Evolutionary conservation across 2,113 vertebrate species (phyloP).

Genomic region (Talpa occidentalis): DNA sequence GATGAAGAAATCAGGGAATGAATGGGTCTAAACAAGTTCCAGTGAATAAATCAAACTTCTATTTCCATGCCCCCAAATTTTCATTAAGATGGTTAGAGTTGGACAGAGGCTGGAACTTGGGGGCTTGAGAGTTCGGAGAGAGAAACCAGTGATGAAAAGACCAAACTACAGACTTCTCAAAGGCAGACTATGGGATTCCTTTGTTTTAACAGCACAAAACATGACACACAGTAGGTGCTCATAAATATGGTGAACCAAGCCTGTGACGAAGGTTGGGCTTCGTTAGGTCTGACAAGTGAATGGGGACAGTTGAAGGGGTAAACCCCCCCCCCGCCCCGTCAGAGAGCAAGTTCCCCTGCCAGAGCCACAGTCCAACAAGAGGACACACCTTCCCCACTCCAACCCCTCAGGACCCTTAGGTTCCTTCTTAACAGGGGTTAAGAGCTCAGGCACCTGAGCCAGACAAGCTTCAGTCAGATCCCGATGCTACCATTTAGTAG

Average conservation of each 20-base stretch:
- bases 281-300: neutral
- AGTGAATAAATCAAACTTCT: neutral
- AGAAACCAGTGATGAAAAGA: neutral
- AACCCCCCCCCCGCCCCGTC: neutral
- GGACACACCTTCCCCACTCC: too few relatives aligned
- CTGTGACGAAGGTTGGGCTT: neutral
- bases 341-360: neutral
- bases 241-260: neutral
- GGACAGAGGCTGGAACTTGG: neutral
- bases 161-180: neutral
- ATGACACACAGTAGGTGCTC: neutral
- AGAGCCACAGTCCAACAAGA: neutral
- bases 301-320: neutral
- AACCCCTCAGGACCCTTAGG: neutral
- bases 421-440: neutral
- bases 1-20: neutral
- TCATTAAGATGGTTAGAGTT: neutral
- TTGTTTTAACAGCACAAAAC: neutral
- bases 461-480: neutral
- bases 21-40: neutral
- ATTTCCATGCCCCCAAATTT: neutral
- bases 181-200: neutral
- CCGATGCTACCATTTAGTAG: neutral
- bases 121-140: neutral
- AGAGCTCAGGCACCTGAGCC: neutral